These are phyloP conservation scores for Corythornis cristatus DNA, from an alignment of 2,113 vertebrate species.

Conservation along the genomic window DNA sequence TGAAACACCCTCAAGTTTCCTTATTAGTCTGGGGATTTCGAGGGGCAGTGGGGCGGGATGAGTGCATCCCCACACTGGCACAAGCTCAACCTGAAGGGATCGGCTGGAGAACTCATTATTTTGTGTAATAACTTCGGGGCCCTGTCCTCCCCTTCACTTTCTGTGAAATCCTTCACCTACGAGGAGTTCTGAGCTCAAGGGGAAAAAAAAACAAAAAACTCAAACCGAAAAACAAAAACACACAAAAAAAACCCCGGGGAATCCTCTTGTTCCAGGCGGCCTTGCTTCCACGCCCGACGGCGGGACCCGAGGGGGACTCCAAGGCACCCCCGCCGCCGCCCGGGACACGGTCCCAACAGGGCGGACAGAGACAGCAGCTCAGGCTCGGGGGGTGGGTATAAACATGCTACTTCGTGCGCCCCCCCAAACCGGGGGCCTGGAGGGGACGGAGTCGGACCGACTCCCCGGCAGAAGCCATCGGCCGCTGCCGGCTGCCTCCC, in stretches of 20 bases:
- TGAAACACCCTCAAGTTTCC: constrained; percentile 1
- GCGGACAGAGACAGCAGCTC: neutral
- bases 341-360: neutral
- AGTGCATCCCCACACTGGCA: constrained; percentile 10
- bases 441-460: neutral
- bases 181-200: neutral
- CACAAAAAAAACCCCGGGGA: neutral
- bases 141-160: constrained; percentile 7
- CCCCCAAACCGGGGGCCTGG: neutral
- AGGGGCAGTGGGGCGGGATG: neutral
- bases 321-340: neutral
- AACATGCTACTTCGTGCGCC: neutral
- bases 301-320: neutral
- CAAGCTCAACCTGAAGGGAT: neutral
- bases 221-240: neutral
- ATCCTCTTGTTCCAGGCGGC: neutral
- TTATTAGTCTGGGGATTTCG: neutral
- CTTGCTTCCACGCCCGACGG: neutral
- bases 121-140: constrained; percentile 48
- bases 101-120: constrained; percentile 58
- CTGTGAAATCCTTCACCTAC: neutral
- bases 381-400: neutral
- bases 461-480: neutral
- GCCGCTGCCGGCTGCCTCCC: too few relatives aligned
- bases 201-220: neutral